A percentile compares a stretch with the other conserved stretches of the same genome.
Evolutionary conservation across 2,888 invertebrate species (phyloP).

Genomic region (Apotomis capreana): DNA sequence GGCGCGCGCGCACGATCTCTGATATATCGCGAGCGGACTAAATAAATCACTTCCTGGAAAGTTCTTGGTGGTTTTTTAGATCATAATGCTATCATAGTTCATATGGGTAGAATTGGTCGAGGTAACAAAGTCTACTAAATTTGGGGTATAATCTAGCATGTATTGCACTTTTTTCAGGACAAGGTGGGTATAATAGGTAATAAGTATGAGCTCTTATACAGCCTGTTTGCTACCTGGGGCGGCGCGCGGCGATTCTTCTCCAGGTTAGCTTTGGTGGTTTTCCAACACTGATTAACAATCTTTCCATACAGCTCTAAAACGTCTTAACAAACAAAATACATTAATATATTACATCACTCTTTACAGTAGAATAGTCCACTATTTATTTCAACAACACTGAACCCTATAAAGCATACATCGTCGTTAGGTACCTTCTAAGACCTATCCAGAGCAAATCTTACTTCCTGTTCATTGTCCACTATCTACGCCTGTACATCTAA

Average conservation of each 20-base stretch:
- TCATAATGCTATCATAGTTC: constrained; percentile 10
- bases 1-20: constrained; percentile 71
- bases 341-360: no score
- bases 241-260: no score
- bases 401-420: constrained; percentile 12
- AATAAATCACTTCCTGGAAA: constrained; percentile 78
- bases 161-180: no score
- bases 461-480: constrained; percentile 41
- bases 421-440: constrained; percentile 3
- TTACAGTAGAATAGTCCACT: no score
- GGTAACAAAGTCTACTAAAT: not conserved
- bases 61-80: constrained; percentile 24
- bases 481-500: not conserved
- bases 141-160: not conserved
- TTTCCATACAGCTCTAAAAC: no score
- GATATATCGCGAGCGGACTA: constrained; percentile 73
- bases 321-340: no score
- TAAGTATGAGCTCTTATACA: no score
- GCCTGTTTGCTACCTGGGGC: no score
- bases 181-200: no score
- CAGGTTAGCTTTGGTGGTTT: no score
- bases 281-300: no score
- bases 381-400: constrained; percentile 6
- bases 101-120: not conserved
- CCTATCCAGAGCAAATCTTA: constrained; percentile 39